A percentile compares a stretch with the other conserved stretches of the same genome.
Evolutionary conservation across 2,888 invertebrate species (phyloP).

Genomic region (Heliothis peltigera): DNA sequence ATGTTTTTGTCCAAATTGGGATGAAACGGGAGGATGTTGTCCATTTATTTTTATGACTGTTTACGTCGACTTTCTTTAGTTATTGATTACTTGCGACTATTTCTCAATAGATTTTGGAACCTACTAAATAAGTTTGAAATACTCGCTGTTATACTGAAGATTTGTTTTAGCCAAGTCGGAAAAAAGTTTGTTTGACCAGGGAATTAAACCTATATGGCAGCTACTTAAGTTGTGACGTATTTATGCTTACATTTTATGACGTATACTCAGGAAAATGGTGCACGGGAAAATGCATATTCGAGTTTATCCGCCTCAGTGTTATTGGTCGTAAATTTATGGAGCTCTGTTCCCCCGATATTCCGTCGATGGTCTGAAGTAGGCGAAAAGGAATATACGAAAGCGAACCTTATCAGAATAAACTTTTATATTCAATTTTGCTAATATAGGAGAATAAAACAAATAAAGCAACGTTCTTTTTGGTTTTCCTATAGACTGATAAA

Average conservation of each 20-base stretch:
- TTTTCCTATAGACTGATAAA: background rate
- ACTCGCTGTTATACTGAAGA: background rate
- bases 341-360: background rate
- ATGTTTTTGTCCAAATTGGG: background rate
- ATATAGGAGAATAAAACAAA: background rate
- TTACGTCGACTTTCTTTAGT: background rate
- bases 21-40: background rate
- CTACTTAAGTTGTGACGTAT: slow-evolving; percentile 13
- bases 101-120: too few relatives aligned
- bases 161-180: background rate
- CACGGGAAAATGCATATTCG: slow-evolving; percentile 21
- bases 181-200: background rate
- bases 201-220: background rate
- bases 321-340: slow-evolving; percentile 30
- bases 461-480: background rate
- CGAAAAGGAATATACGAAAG: background rate
- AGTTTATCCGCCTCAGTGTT: slow-evolving; percentile 10
- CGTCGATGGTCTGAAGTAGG: background rate
- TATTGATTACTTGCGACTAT: too few relatives aligned
- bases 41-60: background rate
- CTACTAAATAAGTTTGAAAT: too few relatives aligned
- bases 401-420: background rate
- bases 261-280: slow-evolving; percentile 22
- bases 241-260: slow-evolving; percentile 32
- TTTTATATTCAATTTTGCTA: background rate